Evolutionary conservation across 2,888 invertebrate species (phyloP).

Genomic region (Caenorhabditis drosophilae): DNA sequence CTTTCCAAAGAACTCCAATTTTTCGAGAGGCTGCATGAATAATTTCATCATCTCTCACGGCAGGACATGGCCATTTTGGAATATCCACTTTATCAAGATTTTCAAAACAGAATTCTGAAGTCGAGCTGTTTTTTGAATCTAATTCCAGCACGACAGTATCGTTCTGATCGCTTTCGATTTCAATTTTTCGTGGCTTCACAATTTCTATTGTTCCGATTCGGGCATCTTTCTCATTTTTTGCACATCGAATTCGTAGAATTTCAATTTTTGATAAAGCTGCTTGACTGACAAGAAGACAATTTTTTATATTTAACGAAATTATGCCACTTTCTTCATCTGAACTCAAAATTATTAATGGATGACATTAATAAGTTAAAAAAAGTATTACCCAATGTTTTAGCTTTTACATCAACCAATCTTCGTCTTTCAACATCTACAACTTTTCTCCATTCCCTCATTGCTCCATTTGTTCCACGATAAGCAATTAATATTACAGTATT

Average conservation of each 20-base stretch:
- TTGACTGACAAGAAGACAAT: slow-evolving; percentile 35
- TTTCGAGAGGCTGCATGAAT: too few relatives aligned
- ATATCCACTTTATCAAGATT: too few relatives aligned
- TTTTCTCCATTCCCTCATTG: slow-evolving; percentile 46
- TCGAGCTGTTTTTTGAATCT: background rate
- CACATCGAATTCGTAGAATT: slow-evolving; percentile 31
- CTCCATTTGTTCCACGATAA: slow-evolving; percentile 44
- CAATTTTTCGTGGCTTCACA: slow-evolving; percentile 5
- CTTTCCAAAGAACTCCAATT: slow-evolving; percentile 58
- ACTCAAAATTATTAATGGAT: slow-evolving; percentile 7
- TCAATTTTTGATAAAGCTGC: slow-evolving; percentile 51
- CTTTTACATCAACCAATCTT: slow-evolving; percentile 18
- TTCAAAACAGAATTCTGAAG: too few relatives aligned
- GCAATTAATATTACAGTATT: slow-evolving; percentile 44
- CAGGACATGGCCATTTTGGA: slow-evolving; percentile 39
- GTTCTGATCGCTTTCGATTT: slow-evolving; percentile 31
- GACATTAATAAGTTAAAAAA: background rate
- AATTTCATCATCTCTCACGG: slow-evolving; percentile 3
- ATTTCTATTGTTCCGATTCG: slow-evolving; percentile 9
- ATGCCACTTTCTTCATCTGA: slow-evolving; percentile 32
- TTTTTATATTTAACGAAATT: slow-evolving; percentile 38
- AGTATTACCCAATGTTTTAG: slow-evolving; percentile 24
- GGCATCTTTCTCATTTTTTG: slow-evolving; percentile 1
- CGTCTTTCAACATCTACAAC: slow-evolving; percentile 30
- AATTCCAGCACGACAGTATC: slow-evolving; percentile 19